Conservation (phyloP, 2,888 invertebrate genomes). For the Eupithecia subfuscata region DNA sequence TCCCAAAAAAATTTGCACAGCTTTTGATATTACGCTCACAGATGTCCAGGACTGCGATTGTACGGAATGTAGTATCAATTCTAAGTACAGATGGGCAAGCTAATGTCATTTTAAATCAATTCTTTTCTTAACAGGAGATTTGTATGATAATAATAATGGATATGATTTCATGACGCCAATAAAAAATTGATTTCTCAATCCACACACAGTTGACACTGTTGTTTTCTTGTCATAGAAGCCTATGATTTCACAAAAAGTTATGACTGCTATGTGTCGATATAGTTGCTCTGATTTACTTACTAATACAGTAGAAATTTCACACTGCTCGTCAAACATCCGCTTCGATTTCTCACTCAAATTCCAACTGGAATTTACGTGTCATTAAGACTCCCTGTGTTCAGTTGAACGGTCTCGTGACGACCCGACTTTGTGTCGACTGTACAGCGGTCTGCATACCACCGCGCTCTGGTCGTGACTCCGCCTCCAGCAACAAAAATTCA, state of each 20-base stretch:
- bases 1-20: neutral
- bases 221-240: conserved; percentile 2
- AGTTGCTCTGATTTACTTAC: conserved; percentile 36
- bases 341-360: conserved; percentile 38
- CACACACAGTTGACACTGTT: neutral
- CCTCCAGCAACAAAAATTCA: conserved; percentile 79
- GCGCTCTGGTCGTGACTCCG: conserved; percentile 64
- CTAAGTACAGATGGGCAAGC: neutral
- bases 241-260: conserved; percentile 8
- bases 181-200: neutral
- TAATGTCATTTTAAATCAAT: conserved; percentile 33
- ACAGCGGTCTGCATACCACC: conserved; percentile 63
- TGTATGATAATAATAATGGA: conserved; percentile 16
- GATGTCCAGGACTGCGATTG: neutral
- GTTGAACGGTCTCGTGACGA: conserved; percentile 66
- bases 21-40: neutral
- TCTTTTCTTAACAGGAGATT: conserved; percentile 17
- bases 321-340: conserved; percentile 42
- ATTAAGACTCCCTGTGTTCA: conserved; percentile 53
- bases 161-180: too few relatives aligned
- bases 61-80: neutral
- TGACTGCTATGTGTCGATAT: conserved; percentile 8
- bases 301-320: conserved; percentile 42
- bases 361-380: conserved; percentile 50
- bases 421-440: conserved; percentile 60